A percentile compares a stretch with the other conserved stretches of the same genome.
phyloP scores from a whole-genome alignment of 2,797 vertebrate species.

The Melanotaenia boesemani region DNA sequence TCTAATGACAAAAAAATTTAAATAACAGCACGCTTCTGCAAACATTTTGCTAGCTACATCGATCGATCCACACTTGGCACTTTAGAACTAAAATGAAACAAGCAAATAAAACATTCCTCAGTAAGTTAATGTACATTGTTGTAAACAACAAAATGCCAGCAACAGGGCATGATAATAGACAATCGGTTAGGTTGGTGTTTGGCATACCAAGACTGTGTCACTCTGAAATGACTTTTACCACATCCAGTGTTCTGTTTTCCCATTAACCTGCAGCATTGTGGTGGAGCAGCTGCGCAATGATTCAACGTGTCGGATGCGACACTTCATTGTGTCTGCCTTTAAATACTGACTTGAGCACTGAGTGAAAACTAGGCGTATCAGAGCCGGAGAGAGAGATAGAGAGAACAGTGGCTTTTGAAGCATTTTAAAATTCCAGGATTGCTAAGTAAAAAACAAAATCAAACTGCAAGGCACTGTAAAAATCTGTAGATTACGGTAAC shows the following conservation, averaged over 20 bases:
- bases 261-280: slow-evolving; percentile 36
- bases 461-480: slow-evolving; percentile 91
- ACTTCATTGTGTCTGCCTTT: slow-evolving; percentile 28
- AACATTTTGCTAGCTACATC: slow-evolving; percentile 73
- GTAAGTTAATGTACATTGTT: slow-evolving; percentile 75
- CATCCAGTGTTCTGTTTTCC: slow-evolving; percentile 45
- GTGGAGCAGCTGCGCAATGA: slow-evolving; percentile 19
- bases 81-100: slow-evolving; percentile 69
- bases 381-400: background rate
- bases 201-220: slow-evolving; percentile 58
- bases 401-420: slow-evolving; percentile 39
- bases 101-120: slow-evolving; percentile 78
- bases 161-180: slow-evolving; percentile 60
- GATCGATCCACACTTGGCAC: slow-evolving; percentile 78
- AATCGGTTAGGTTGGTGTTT: slow-evolving; percentile 69
- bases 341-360: slow-evolving; percentile 45
- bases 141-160: slow-evolving; percentile 75
- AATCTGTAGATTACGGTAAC: slow-evolving; percentile 81
- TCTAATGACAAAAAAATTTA: slow-evolving; percentile 54
- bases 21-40: slow-evolving; percentile 60
- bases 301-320: slow-evolving; percentile 11
- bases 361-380: slow-evolving; percentile 25
- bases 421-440: slow-evolving; percentile 71
- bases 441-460: slow-evolving; percentile 56
- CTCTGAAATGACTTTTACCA: slow-evolving; percentile 35